Evolutionary conservation across 2,113 vertebrate species (phyloP).

Genomic region (Thunnus thynnus): DNA sequence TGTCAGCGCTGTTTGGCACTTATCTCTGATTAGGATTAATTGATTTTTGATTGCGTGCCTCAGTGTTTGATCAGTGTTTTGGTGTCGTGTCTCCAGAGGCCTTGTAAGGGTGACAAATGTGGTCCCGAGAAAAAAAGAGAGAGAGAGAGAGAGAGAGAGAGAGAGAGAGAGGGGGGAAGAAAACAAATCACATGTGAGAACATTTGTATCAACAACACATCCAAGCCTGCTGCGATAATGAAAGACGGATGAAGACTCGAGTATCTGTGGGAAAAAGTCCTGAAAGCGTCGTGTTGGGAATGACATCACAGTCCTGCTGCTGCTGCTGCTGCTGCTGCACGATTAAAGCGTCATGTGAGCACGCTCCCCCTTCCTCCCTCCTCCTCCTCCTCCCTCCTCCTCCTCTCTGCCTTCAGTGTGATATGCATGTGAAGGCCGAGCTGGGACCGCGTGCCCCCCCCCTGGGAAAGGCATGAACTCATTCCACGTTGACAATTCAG

Average conservation of each 20-base stretch:
- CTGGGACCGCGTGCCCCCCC: not conserved
- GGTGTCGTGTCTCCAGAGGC: conserved; percentile 58
- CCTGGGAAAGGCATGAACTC: conserved; percentile 49
- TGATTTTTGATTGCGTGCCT: conserved; percentile 77
- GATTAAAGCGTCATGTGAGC: conserved; percentile 13
- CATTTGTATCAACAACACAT: conserved; percentile 40
- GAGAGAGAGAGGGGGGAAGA: too few relatives aligned
- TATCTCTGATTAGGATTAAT: conserved; percentile 83
- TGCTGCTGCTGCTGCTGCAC: not conserved
- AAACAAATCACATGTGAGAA: conserved; percentile 29
- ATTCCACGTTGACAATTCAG: conserved; percentile 30
- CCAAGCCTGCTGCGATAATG: conserved; percentile 11
- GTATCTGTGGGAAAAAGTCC: conserved; percentile 9
- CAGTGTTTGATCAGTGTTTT: conserved; percentile 62
- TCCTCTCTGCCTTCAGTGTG: not conserved
- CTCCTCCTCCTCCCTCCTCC: too few relatives aligned
- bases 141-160: too few relatives aligned
- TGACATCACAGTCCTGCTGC: conserved; percentile 7
- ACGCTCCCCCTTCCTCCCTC: not conserved
- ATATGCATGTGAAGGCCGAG: conserved; percentile 9
- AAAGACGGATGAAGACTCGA: conserved; percentile 32
- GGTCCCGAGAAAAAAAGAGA: not conserved
- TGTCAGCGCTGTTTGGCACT: conserved; percentile 46
- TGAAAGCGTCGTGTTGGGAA: not conserved
- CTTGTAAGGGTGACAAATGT: conserved; percentile 54